Conservation (phyloP, 2,797 vertebrate genomes). For the Chaetodon trifasciatus region DNA sequence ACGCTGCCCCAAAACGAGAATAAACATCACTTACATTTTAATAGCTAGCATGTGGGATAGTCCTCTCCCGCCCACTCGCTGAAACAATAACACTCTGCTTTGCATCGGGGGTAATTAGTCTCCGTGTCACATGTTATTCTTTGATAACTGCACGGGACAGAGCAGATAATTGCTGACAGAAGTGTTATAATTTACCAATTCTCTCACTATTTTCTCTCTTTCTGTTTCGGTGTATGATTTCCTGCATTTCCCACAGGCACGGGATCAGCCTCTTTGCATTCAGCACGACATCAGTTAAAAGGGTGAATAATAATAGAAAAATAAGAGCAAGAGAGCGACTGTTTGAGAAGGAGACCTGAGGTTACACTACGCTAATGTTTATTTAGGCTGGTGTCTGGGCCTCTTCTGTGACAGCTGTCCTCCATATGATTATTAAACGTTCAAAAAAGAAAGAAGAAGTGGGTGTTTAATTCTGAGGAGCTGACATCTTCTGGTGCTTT, state of each 20-base stretch:
- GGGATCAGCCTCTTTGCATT: background rate
- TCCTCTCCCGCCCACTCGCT: background rate
- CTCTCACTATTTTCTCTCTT: background rate
- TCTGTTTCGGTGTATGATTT: background rate
- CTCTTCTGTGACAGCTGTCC: background rate
- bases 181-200: conserved; percentile 7
- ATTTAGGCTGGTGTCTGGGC: background rate
- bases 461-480: background rate
- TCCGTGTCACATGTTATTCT: background rate
- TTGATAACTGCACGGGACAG: background rate
- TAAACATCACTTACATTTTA: conserved; percentile 19
- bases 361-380: background rate
- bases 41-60: conserved; percentile 20
- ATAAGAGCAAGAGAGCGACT: background rate
- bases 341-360: background rate
- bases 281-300: background rate
- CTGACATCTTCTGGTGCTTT: background rate
- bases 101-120: conserved; percentile 2
- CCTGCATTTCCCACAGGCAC: background rate
- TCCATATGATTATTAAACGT: background rate
- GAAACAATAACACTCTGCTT: background rate
- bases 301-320: background rate
- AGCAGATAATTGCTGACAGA: conserved; percentile 10
- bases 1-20: background rate
- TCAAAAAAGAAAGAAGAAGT: background rate